Evolutionary conservation across 2,113 vertebrate genomes (phyloP).

Genomic region (Rana temporaria): DNA sequence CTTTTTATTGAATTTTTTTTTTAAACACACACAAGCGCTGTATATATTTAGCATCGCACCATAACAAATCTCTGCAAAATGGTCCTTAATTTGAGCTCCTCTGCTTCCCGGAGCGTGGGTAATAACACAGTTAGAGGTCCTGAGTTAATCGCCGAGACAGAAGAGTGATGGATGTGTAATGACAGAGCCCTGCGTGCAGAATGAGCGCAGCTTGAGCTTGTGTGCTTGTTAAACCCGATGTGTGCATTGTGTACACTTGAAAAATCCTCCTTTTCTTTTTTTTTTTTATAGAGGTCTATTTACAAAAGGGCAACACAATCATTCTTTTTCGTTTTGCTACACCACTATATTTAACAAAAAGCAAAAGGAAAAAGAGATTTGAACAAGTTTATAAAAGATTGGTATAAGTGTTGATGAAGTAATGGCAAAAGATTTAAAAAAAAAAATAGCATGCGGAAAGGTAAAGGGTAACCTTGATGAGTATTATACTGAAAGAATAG

Average conservation of each 20-base stretch:
- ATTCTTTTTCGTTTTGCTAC: no score
- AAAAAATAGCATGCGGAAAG: no score
- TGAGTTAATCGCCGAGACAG: slow-evolving; percentile 33
- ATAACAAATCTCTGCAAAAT: slow-evolving; percentile 42
- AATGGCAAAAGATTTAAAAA: no score
- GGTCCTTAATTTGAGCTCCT: slow-evolving; percentile 35
- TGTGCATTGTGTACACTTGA: not conserved
- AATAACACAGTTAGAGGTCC: slow-evolving; percentile 51
- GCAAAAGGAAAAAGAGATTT: no score
- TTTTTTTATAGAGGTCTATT: not conserved
- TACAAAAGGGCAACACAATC: no score
- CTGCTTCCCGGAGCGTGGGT: slow-evolving; percentile 22
- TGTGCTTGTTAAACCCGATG: not conserved
- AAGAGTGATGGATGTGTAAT: slow-evolving; percentile 36
- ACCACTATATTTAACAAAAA: no score
- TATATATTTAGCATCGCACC: not conserved
- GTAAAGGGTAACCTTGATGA: no score
- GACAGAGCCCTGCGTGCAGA: slow-evolving; percentile 9
- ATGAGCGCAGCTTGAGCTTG: not conserved
- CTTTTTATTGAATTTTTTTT: no score
- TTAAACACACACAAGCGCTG: no score
- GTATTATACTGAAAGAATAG: no score
- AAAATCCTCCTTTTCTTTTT: not conserved
- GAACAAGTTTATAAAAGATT: no score
- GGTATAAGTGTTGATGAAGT: no score